Evolutionary conservation across 2,797 vertebrate species (phyloP).

Genomic region (Nasua narica): DNA sequence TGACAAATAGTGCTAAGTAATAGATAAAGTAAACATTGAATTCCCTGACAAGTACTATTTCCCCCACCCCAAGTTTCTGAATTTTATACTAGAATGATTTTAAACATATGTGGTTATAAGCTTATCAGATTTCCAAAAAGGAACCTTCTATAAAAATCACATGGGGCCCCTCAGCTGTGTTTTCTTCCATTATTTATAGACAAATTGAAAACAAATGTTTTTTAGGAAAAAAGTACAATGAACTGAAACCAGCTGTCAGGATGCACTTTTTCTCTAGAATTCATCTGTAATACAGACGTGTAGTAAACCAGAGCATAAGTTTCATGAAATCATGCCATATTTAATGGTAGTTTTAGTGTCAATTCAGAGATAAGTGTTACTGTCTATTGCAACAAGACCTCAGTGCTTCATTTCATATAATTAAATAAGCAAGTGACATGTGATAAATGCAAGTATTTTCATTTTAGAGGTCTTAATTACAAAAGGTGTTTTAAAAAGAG

Average conservation of each 20-base stretch:
- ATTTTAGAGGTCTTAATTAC: neutral
- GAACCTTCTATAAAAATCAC: slow-evolving; percentile 83
- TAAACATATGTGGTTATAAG: slow-evolving; percentile 80
- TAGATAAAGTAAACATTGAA: slow-evolving; percentile 76
- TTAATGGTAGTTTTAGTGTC: slow-evolving; percentile 83
- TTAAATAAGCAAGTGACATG: neutral
- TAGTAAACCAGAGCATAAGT: slow-evolving; percentile 76
- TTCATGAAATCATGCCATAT: slow-evolving; percentile 82
- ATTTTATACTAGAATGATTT: slow-evolving; percentile 81
- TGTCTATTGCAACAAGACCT: neutral
- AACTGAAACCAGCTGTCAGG: slow-evolving; percentile 90
- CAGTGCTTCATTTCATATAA: neutral
- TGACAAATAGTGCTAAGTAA: slow-evolving; percentile 68
- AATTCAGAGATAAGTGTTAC: slow-evolving; percentile 60
- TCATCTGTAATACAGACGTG: slow-evolving; percentile 71
- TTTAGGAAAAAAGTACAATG: slow-evolving; percentile 75
- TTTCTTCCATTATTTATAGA: slow-evolving; percentile 91
- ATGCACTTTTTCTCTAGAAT: slow-evolving; percentile 84
- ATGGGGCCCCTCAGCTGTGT: slow-evolving; percentile 84
- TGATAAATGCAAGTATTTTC: neutral
- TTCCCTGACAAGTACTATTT: slow-evolving; percentile 61
- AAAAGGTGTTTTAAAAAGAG: slow-evolving; percentile 1
- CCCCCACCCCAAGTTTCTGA: slow-evolving; percentile 62
- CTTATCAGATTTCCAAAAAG: slow-evolving; percentile 84
- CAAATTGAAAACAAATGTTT: slow-evolving; percentile 89